These are phyloP conservation scores for Girardia tigrina DNA, from an alignment of 2,888 invertebrate genomes.

Conservation along the genomic window DNA sequence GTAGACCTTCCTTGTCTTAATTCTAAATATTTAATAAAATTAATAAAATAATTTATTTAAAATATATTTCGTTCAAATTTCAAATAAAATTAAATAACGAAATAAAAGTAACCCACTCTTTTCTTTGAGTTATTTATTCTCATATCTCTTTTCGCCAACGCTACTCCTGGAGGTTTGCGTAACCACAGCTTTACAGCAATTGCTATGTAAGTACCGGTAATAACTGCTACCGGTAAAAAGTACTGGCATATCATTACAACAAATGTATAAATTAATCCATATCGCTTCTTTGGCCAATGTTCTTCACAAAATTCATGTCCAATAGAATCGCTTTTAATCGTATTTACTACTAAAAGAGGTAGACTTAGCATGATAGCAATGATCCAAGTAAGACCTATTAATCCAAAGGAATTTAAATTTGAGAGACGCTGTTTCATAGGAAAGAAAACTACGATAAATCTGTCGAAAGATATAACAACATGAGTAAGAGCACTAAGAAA, in stretches of 20 bases:
- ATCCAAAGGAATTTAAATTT: neutral
- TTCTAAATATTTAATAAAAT: no score
- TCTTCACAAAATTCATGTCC: neutral
- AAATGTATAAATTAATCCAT: conserved; percentile 30
- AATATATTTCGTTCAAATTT: no score
- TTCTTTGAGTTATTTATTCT: conserved; percentile 40
- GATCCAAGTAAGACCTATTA: neutral
- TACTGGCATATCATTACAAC: conserved; percentile 33
- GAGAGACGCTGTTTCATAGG: neutral
- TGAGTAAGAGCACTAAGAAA: conserved; percentile 20
- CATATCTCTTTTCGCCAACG: conserved; percentile 43
- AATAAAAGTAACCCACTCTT: conserved; percentile 28
- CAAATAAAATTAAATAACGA: neutral
- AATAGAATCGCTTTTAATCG: neutral
- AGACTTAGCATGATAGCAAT: neutral
- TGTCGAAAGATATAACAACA: conserved; percentile 10
- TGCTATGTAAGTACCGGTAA: conserved; percentile 45
- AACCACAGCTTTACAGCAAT: conserved; percentile 46
- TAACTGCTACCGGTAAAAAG: conserved; percentile 42
- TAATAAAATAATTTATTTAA: no score
- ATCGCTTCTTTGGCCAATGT: neutral
- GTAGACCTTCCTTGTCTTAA: no score
- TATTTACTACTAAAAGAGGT: conserved; percentile 19
- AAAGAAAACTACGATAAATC: neutral
- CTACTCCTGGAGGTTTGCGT: conserved; percentile 46